Base-by-base conservation (phyloP, 2,113 vertebrate species). In the Bubo blakistoni region DNA sequence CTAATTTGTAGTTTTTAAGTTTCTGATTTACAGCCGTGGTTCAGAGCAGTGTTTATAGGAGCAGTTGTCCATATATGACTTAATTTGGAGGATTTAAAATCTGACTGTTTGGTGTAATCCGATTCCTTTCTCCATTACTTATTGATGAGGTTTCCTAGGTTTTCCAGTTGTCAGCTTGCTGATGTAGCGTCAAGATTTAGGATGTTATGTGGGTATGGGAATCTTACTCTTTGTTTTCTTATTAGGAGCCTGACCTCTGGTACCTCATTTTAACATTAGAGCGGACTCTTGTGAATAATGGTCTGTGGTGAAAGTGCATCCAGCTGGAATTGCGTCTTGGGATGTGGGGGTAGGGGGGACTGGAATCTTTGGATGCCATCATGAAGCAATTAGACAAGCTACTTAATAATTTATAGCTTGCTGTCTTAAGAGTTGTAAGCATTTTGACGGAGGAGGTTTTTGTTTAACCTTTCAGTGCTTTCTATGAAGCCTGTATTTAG, bases 331-430 rank as follows among this genome's bases (percentile, higher is more conserved):
- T 95, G 65, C 6, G 0, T 55, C 92, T 66, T 73, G 78, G 95
- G 83, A 61, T 63, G 61, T 51, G 85, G 89, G 73, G 90, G 84
- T 12, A 12, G 80, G 79, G 82, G 29, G 38, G 36, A 29, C 74
- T 34, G 78, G 77, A n/a, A 81, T 63, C 90, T 81, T 85, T 84
- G 92, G 93, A 96, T 92, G 92, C 96, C 94, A 94, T 95, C 90
- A 58, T 92, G 91, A 89, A 95, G 93, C 96, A 96, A 94, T 96
- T 94, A 96, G 95, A 95, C 91, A 96, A 94, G 93, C 93, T 95
- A 52, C 92, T 96, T 91, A 92, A 90, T 97, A 96, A 97, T 97
- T 97, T 92, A 96, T 92, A 80, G 86, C 84, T 87, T 4, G 51
- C 91, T 89, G 90, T 67, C 93, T 65, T 89, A 66, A 66, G 80